A percentile compares a stretch with the other conserved stretches of the same genome.
Conservation (phyloP, 2,113 vertebrate species). For the Myotis lucifugus region DNA sequence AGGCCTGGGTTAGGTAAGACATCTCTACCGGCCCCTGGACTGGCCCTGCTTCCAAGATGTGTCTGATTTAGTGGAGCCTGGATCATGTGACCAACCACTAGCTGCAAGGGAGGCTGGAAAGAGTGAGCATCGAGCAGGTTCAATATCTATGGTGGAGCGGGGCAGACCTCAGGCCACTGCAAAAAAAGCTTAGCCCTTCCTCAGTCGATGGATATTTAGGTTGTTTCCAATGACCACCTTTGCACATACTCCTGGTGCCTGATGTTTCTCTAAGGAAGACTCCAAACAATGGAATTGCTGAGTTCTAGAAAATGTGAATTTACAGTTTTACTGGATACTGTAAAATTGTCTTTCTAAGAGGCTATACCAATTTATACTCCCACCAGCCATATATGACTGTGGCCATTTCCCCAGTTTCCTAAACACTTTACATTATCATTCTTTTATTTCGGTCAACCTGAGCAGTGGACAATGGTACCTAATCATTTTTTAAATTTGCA, state of each 20-base stretch:
- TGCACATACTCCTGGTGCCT: background rate
- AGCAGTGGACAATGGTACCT: background rate
- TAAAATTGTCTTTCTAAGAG: background rate
- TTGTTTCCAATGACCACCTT: background rate
- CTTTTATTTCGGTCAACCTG: background rate
- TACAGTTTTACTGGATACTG: background rate
- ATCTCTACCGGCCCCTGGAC: too few relatives aligned
- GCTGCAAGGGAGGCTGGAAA: background rate
- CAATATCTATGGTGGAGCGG: background rate
- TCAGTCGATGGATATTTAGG: fast-evolving
- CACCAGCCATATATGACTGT: background rate
- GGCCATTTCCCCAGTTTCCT: background rate
- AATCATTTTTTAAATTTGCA: background rate
- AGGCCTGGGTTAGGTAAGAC: background rate
- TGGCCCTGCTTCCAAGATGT: background rate
- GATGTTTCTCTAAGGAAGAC: background rate
- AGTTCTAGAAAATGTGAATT: background rate
- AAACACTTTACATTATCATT: background rate
- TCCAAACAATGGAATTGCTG: background rate
- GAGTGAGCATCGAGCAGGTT: background rate
- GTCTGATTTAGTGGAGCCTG: background rate
- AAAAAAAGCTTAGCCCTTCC: background rate
- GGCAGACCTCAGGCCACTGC: background rate
- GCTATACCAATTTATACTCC: background rate
- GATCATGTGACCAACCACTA: background rate